Conservation (phyloP, 2,113 vertebrate genomes). For the Nymphicus hollandicus region DNA sequence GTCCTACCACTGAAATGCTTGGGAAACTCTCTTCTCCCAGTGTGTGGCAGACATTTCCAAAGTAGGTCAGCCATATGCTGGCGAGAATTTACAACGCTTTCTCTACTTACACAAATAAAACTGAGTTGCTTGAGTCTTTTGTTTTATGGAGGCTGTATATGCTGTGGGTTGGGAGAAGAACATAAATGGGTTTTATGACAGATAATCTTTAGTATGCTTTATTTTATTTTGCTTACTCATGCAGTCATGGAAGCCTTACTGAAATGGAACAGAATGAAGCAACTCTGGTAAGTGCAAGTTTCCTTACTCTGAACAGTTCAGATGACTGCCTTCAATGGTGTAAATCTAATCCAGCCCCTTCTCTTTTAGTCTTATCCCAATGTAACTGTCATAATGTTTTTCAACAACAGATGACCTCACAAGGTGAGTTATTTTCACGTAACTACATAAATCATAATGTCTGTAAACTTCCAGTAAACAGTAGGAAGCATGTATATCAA, state of each 20-base stretch:
- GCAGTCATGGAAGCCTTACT: background rate
- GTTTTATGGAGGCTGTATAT: background rate
- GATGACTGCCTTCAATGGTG: background rate
- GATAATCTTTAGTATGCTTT: background rate
- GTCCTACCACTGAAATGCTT: background rate
- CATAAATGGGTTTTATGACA: background rate
- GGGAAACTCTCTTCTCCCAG: background rate
- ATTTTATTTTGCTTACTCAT: background rate
- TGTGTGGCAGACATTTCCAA: background rate
- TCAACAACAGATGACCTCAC: background rate
- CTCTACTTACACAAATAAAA: background rate
- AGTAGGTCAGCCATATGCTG: background rate
- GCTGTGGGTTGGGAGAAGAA: background rate
- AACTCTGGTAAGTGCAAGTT: background rate
- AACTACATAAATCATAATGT: background rate
- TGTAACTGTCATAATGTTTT: background rate
- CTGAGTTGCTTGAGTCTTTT: background rate
- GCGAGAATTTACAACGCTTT: background rate
- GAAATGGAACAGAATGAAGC: background rate
- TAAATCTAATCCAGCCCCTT: background rate
- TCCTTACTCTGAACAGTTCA: background rate
- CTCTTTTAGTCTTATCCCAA: background rate
- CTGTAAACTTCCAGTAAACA: background rate
- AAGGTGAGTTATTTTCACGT: background rate
- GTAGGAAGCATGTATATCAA: background rate